These are phyloP conservation scores for Ditylenchus weischeri DNA, from an alignment of 2,888 invertebrate species.

Conservation along the genomic window DNA sequence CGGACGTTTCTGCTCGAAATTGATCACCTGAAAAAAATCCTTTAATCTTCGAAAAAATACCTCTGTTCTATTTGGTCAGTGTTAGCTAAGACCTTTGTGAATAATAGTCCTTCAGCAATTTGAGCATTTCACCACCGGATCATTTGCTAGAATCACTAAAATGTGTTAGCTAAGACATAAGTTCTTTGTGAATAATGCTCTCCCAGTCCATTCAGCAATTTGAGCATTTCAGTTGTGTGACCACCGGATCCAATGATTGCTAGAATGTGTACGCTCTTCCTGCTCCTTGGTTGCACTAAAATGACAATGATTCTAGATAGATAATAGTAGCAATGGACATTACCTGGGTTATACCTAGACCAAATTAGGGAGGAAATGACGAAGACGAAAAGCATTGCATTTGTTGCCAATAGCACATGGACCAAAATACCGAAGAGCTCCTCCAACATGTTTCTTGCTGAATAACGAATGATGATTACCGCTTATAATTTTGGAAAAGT, in stretches of 20 bases:
- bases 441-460: not conserved
- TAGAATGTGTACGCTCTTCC: slow-evolving; percentile 5
- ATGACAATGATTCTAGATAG: too few species aligned
- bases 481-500: too few species aligned
- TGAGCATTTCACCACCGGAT: too few species aligned
- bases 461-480: not conserved
- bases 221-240: slow-evolving; percentile 86
- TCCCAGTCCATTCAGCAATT: slow-evolving; percentile 68
- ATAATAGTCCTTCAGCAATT: too few species aligned
- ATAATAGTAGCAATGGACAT: too few species aligned
- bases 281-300: too few species aligned
- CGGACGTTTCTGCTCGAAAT: slow-evolving; percentile 27
- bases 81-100: slow-evolving; percentile 56
- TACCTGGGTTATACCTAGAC: too few species aligned
- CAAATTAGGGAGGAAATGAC: too few species aligned
- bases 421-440: not conserved
- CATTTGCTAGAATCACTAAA: too few species aligned
- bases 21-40: slow-evolving; percentile 32
- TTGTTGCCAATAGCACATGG: not conserved
- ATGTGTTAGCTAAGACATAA: slow-evolving; percentile 61
- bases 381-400: not conserved
- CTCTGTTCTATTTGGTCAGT: slow-evolving; percentile 46
- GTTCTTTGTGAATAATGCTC: slow-evolving; percentile 29
- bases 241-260: slow-evolving; percentile 25
- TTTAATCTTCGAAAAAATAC: slow-evolving; percentile 21